These are phyloP conservation scores for Colossoma macropomum DNA, from an alignment of 2,113 vertebrate genomes.

Conservation along the genomic window DNA sequence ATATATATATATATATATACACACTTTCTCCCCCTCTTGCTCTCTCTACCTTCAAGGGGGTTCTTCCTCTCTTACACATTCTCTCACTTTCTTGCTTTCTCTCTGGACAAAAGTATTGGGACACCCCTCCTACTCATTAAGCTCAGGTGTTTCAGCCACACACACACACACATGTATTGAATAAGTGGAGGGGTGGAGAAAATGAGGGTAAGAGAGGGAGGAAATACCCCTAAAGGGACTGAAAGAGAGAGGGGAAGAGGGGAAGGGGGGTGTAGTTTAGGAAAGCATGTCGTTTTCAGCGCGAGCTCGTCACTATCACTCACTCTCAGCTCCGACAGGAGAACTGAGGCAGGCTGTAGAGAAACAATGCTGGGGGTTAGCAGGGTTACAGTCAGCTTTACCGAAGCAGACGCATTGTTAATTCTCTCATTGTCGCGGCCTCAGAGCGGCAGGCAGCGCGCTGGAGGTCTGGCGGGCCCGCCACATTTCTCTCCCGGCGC, in stretches of 20 bases:
- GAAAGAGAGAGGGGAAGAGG: not conserved
- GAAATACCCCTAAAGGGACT: not conserved
- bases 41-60: no score
- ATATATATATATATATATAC: no score
- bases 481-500: not conserved
- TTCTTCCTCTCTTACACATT: no score
- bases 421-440: not conserved
- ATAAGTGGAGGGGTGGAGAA: not conserved
- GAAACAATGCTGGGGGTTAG: conserved; percentile 3
- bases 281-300: conserved; percentile 31
- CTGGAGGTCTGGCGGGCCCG: conserved; percentile 7
- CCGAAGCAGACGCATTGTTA: conserved; percentile 15
- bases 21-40: no score
- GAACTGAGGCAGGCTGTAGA: conserved; percentile 18
- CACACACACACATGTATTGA: no score
- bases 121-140: no score
- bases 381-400: conserved; percentile 20
- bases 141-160: no score
- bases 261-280: not conserved
- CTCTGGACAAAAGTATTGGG: no score
- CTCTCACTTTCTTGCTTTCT: no score
- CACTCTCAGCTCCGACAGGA: conserved; percentile 26
- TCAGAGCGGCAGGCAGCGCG: not conserved
- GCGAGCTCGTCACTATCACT: conserved; percentile 5
- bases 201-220: not conserved